Conservation (phyloP, 2,888 invertebrate species). For the Ophion costatus region DNA sequence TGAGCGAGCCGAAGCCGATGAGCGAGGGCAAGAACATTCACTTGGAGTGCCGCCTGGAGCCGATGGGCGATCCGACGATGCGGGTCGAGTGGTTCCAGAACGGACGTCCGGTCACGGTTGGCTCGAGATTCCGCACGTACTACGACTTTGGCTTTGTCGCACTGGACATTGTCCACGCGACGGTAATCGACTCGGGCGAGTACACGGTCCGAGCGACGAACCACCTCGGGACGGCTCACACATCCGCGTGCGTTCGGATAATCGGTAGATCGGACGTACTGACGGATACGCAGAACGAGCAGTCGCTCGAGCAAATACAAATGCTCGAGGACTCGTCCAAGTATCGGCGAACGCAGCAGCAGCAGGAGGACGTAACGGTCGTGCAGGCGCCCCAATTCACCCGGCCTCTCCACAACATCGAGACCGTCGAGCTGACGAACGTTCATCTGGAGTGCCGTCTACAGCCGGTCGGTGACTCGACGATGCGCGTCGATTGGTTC, state of each 20-base stretch:
- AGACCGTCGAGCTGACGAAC: constrained; percentile 95
- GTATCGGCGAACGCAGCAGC: constrained; percentile 88
- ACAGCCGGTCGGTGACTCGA: constrained; percentile 95
- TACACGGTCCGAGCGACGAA: constrained; percentile 97
- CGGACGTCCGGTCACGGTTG: constrained; percentile 94
- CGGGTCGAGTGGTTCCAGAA: constrained; percentile 98
- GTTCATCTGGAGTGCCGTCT: constrained; percentile 96
- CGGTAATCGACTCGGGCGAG: constrained; percentile 97
- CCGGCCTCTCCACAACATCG: constrained; percentile 93
- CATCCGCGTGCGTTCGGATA: constrained; percentile 94
- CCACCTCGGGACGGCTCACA: constrained; percentile 96
- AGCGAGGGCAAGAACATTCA: constrained; percentile 96
- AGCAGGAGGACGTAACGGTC: constrained; percentile 92
- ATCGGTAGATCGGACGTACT: constrained; percentile 92
- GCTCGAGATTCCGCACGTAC: constrained; percentile 96
- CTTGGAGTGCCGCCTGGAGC: constrained; percentile 95
- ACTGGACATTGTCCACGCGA: constrained; percentile 96
- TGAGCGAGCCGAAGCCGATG: constrained; percentile 93
- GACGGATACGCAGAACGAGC: constrained; percentile 96
- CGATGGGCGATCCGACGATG: constrained; percentile 98
- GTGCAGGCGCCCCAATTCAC: constrained; percentile 95
- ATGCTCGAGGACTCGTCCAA: constrained; percentile 91
- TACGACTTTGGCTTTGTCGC: constrained; percentile 99
- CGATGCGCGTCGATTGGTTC: constrained; percentile 98
- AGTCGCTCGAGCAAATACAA: constrained; percentile 96